A percentile compares a stretch with the other conserved stretches of the same genome.
Evolutionary conservation across 2,888 invertebrate species (phyloP).

Genomic region (Rotaria macrura): DNA sequence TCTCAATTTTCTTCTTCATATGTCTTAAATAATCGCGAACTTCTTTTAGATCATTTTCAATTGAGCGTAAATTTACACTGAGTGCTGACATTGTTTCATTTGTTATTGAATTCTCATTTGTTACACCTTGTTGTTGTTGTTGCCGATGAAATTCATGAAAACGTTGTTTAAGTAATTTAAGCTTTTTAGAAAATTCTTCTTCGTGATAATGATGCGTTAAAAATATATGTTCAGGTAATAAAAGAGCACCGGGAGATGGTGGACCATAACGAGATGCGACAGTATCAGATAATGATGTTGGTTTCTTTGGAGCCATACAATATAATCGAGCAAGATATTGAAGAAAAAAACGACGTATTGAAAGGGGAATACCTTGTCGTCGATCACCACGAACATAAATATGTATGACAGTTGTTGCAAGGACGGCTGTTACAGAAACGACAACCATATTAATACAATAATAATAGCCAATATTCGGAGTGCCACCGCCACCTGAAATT

Average conservation of each 20-base stretch:
- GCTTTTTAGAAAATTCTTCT: constrained; percentile 10
- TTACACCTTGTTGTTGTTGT: neutral
- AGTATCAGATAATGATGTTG: neutral
- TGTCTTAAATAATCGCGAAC: constrained; percentile 33
- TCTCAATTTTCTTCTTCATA: constrained; percentile 32
- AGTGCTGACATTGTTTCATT: neutral
- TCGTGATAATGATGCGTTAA: neutral
- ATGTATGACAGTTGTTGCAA: constrained; percentile 32
- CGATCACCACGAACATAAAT: constrained; percentile 32
- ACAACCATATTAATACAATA: constrained; percentile 34
- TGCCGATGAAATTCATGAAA: constrained; percentile 11
- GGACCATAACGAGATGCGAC: neutral
- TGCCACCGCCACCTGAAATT: neutral
- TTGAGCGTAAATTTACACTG: neutral
- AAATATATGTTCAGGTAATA: constrained; percentile 10
- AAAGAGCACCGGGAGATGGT: neutral
- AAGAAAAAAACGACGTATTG: constrained; percentile 21
- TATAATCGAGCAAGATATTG: constrained; percentile 28
- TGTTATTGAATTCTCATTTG: neutral
- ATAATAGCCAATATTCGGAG: constrained; percentile 24
- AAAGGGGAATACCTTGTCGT: neutral
- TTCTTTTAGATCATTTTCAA: constrained; percentile 34
- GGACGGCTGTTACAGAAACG: constrained; percentile 25
- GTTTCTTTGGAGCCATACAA: constrained; percentile 23
- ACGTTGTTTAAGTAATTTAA: constrained; percentile 17